Percentiles rank a stretch among this genome's conserved stretches.
Conservation (phyloP, 2,113 vertebrate genomes). For the Agapornis roseicollis region DNA sequence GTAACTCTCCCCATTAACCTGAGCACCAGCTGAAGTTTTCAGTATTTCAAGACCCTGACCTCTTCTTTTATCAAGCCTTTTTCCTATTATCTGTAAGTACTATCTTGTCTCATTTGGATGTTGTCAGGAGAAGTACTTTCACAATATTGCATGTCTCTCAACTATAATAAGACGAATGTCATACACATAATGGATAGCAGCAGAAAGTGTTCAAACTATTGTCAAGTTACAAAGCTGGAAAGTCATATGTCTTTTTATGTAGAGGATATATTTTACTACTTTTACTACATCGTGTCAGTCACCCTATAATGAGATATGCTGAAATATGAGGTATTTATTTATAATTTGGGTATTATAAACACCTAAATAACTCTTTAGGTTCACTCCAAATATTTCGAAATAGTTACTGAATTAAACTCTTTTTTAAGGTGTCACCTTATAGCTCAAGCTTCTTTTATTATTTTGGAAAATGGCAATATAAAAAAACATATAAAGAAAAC, state of each 20-base stretch:
- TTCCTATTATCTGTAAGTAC: neutral
- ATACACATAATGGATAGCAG: neutral
- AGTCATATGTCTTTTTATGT: neutral
- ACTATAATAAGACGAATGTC: neutral
- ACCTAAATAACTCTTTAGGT: neutral
- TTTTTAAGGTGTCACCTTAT: neutral
- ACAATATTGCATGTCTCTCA: neutral
- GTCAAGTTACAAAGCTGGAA: neutral
- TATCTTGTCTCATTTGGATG: neutral
- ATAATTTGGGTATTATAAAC: neutral
- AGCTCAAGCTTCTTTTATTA: neutral
- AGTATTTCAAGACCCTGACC: neutral
- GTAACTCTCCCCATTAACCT: neutral
- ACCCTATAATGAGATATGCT: neutral
- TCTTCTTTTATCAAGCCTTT: neutral
- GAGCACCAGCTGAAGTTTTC: neutral
- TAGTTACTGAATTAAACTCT: neutral
- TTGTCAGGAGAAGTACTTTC: neutral
- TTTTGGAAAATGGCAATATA: neutral
- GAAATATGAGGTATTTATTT: neutral
- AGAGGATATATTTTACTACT: neutral
- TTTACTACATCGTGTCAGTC: neutral
- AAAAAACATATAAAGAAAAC: neutral
- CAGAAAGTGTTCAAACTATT: neutral
- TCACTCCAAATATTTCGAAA: neutral